These are phyloP conservation scores for Himalopsyche anomala DNA, from an alignment of 2,888 invertebrate species.

Conservation along the genomic window DNA sequence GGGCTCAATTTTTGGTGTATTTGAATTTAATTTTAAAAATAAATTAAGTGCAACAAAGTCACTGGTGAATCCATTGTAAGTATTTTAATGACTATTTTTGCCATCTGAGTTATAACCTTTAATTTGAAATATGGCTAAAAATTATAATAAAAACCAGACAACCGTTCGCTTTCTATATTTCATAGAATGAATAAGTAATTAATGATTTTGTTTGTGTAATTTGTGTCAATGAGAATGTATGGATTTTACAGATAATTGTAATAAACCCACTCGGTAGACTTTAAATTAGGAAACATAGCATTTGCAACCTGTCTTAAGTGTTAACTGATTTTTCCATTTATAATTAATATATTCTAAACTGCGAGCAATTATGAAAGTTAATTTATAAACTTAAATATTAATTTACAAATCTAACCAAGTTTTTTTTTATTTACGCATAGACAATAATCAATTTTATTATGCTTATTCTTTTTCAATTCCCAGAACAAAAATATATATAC, in stretches of 20 bases:
- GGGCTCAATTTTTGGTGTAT: too few relatives aligned
- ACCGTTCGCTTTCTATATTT: too few relatives aligned
- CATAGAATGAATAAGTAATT: too few relatives aligned
- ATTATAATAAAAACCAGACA: too few relatives aligned
- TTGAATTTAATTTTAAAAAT: too few relatives aligned
- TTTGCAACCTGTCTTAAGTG: constrained; percentile 1
- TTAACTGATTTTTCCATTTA: constrained; percentile 32
- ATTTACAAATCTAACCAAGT: background rate
- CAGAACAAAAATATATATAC: background rate
- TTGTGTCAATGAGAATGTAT: background rate
- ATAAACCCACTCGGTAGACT: background rate
- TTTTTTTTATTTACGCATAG: background rate
- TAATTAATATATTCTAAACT: background rate
- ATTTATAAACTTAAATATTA: background rate
- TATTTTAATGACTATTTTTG: too few relatives aligned
- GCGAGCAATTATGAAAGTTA: background rate
- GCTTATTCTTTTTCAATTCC: background rate
- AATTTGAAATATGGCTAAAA: too few relatives aligned
- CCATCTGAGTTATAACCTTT: too few relatives aligned
- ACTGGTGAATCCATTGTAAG: too few relatives aligned
- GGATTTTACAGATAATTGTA: background rate
- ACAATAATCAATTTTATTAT: background rate
- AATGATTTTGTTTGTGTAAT: too few relatives aligned
- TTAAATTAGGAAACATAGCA: constrained; percentile 35
- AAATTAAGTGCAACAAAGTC: too few relatives aligned